Base-by-base conservation (phyloP, 2,113 vertebrate genomes). In the Pseudopipra pipra region DNA sequence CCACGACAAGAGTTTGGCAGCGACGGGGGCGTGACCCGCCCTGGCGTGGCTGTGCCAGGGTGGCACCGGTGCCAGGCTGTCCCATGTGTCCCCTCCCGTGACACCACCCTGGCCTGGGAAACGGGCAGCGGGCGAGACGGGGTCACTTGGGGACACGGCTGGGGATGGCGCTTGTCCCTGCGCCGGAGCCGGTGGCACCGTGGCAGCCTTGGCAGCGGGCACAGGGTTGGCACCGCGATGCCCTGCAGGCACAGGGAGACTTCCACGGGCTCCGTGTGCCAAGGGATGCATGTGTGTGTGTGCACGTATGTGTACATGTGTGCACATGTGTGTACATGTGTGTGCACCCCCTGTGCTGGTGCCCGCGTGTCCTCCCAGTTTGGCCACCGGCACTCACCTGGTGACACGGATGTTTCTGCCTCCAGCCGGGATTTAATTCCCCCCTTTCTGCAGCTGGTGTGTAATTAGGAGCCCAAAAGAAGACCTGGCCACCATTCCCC, bases 361-460 rank as follows among this genome's bases (percentile, higher is more conserved):
- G 52, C 62, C 55, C 23, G 2, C 19, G 11, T 35, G 51, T 46
- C 83, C 14, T 0, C 33, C 58, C 3, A 4, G n/a, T 47, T 77
- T 75, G 37, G 65, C 66, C 6, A 1, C 46, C 24, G 5, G 33
- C 59, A 23, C 83, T 73, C 90, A 70, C 90, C 90, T 54, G 86
- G 25, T 11, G 1, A 37, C 12, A 1, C 1, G 6, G 80, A 18
- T 62, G 55, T 95, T 94, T 95, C 90, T 88, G 89, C 71, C 77
- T 87, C 68, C 70, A 16, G 77, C 80, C 8, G 7, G 87, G 95
- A 44, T 94, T 94, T 87, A 83, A 91, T 95, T 70, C 92, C 74
- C 37, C 79, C 46, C 49, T 87, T 44, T 33, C 71, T 3, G 3
- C 2, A 5, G 67, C 79, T 27, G 78, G 23, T 17, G 16, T 47